Base-by-base conservation (phyloP, 1,140 invertebrate species). In the Homarus americanus region DNA sequence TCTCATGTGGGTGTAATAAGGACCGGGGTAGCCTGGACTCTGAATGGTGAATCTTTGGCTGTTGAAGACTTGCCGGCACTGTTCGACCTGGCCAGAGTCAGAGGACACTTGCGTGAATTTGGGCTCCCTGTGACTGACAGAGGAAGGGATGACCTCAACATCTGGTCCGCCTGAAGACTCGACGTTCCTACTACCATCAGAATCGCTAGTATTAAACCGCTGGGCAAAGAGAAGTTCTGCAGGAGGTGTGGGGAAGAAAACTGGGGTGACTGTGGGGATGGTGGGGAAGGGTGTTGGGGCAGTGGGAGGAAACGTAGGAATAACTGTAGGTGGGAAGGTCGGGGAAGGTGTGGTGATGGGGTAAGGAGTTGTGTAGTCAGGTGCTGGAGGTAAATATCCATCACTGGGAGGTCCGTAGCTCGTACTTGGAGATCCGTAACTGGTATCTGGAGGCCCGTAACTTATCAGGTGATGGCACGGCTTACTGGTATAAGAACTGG, bases 1-100 rank as follows among this genome's bases (percentile, higher is more conserved):
- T 15, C 73, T 28, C n/a, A 83, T 58, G 49, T 78, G 49, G 49
- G 88, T 78, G 82, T 83, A 90, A 44, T 90, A 90, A 32, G 88
- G 88, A 5, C 72, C 88, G 15, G 88, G 88, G 34, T 83, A 90
- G 20, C 88, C 88, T 28, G 88, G 88, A 41, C 88, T 90, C 24
- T 83, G 69, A 7, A 90, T 10, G 9, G 36, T 83, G 36, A 90
- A 90, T 3, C 15, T 36, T 2, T 53, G 34, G 9, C n/a, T 20
- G n/a, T 41, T 53, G 40, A 83, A 58, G 28, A 32, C 86, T 78
- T 88, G 76, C 0, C 78, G 76, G 44, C 86, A 88, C 32, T 15
- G n/a, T 0, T 24, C 36, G 10, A 2, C 53, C 1, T 36, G 63
- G 0, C 38, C 53, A 12, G 10, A n/a, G 7, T 2, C 44, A 58